A percentile compares a stretch with the other conserved stretches of the same genome.
phyloP scores from a whole-genome alignment of 2,113 vertebrate species.

The Ciconia maguari region DNA sequence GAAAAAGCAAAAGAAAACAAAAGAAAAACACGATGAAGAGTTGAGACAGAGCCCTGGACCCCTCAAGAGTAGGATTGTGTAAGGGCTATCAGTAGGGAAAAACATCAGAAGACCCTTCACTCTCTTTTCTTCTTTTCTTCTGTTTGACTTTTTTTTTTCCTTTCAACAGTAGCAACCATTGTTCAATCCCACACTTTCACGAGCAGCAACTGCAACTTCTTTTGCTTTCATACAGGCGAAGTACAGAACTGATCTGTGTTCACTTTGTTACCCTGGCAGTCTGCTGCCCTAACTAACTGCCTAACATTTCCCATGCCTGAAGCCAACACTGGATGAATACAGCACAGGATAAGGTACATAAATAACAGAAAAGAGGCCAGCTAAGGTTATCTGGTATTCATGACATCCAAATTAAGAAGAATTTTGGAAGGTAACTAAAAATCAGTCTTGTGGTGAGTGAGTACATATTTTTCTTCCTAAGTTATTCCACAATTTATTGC shows the following conservation, averaged over 20 bases:
- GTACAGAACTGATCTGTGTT: neutral
- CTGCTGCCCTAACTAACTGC: neutral
- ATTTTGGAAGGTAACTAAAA: neutral
- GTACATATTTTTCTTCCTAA: neutral
- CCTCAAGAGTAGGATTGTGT: neutral
- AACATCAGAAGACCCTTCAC: neutral
- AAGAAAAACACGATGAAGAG: neutral
- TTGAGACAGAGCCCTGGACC: neutral
- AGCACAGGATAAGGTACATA: neutral
- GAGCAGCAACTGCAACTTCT: neutral
- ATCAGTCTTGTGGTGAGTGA: neutral
- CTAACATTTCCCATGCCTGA: neutral
- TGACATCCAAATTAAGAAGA: neutral
- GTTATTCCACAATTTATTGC: neutral
- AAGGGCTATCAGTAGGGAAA: neutral
- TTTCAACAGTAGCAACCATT: neutral
- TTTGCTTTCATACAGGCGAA: neutral
- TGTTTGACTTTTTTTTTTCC: neutral
- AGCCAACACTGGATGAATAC: neutral
- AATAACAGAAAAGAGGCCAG: neutral
- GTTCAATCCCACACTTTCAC: neutral
- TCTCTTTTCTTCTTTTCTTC: neutral
- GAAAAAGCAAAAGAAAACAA: neutral
- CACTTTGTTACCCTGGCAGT: neutral
- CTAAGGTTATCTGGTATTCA: neutral